Conservation (phyloP, 1,140 invertebrate species). For the Drosophila pachea region DNA sequence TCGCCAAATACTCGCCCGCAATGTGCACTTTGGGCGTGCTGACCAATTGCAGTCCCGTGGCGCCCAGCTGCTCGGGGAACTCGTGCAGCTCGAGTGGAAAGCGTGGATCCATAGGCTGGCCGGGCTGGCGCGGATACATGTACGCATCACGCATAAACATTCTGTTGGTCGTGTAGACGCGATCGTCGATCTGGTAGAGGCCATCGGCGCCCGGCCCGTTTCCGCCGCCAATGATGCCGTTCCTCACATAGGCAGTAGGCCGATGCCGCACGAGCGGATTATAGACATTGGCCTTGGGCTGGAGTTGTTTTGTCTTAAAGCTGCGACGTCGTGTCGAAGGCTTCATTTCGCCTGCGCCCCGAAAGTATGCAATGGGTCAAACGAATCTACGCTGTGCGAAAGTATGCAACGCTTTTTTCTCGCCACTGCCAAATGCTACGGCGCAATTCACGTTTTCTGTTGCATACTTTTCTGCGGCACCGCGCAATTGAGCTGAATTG, state of each 20-base stretch:
- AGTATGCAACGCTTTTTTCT: slow-evolving; percentile 33
- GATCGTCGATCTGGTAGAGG: slow-evolving; percentile 73
- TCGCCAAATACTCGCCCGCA: slow-evolving; percentile 67
- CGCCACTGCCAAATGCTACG: not conserved
- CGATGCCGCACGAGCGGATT: slow-evolving; percentile 69
- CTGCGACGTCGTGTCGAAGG: slow-evolving; percentile 69
- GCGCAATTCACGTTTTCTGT: not conserved
- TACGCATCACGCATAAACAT: slow-evolving; percentile 75
- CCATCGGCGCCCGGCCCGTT: slow-evolving; percentile 68
- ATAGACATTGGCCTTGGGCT: slow-evolving; percentile 58
- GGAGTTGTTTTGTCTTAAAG: slow-evolving; percentile 66
- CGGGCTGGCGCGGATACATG: slow-evolving; percentile 76
- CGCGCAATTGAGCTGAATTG: not conserved
- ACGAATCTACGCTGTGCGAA: slow-evolving; percentile 2
- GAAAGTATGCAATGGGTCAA: slow-evolving; percentile 18
- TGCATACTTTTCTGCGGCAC: slow-evolving; percentile 34
- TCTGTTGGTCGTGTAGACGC: slow-evolving; percentile 74
- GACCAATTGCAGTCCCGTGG: slow-evolving; percentile 69
- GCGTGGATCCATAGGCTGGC: slow-evolving; percentile 74
- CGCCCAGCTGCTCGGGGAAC: slow-evolving; percentile 71
- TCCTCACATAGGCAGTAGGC: slow-evolving; percentile 68
- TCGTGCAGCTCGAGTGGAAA: slow-evolving; percentile 73
- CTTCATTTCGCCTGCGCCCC: slow-evolving; percentile 44
- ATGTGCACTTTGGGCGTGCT: slow-evolving; percentile 73
- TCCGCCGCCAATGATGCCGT: slow-evolving; percentile 72